Evolutionary conservation across 2,113 vertebrate species (phyloP).

Genomic region (Prunella himalayana): DNA sequence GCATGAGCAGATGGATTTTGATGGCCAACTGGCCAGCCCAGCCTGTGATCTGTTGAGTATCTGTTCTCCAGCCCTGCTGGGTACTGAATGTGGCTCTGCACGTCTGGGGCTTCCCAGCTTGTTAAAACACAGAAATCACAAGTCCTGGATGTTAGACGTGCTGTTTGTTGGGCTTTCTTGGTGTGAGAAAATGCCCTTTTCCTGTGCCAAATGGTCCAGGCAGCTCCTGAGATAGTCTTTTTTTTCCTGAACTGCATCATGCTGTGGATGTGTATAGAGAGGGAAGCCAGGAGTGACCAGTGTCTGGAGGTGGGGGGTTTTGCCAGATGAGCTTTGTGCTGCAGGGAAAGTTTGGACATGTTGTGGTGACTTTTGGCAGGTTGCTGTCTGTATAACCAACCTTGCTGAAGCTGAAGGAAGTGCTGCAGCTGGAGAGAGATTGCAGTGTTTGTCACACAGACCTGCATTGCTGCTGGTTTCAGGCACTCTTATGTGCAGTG

Average conservation of each 20-base stretch:
- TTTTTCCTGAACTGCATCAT: not conserved
- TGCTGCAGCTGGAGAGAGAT: not conserved
- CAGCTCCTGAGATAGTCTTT: not conserved
- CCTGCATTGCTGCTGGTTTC: not conserved
- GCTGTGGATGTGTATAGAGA: not conserved
- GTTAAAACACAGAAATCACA: not conserved
- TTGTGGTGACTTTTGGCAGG: not conserved
- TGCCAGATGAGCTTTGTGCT: not conserved
- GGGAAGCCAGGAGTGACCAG: not conserved
- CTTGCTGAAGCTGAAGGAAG: not conserved
- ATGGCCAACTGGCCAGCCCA: not conserved
- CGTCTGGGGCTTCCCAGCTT: not conserved
- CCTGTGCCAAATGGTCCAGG: not conserved
- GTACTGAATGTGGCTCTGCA: not conserved
- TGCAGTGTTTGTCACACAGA: not conserved
- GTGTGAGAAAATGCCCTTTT: not conserved
- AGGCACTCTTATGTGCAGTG: not conserved
- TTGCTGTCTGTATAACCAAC: not conserved
- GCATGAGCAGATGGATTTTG: slow-evolving; percentile 22
- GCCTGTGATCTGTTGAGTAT: not conserved
- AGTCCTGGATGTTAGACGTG: not conserved
- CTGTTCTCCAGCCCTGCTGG: not conserved
- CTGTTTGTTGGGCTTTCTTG: not conserved
- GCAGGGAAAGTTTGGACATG: accelerated
- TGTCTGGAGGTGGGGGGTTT: not conserved